Conservation (phyloP, 1,140 invertebrate genomes). For the Drosophila cardini region DNA sequence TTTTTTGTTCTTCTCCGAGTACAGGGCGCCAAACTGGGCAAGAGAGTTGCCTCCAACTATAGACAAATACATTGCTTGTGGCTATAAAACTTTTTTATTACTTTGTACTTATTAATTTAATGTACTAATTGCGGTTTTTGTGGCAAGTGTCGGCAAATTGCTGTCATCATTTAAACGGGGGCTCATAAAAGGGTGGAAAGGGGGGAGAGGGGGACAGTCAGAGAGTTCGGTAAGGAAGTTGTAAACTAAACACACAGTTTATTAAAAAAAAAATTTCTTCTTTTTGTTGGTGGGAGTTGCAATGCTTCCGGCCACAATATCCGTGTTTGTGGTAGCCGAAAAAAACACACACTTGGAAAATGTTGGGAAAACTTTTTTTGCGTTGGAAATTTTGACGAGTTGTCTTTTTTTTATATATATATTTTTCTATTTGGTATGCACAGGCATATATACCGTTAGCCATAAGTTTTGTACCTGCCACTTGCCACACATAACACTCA, state of each 20-base stretch:
- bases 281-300: constrained; percentile 13
- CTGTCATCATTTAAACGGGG: constrained; percentile 62
- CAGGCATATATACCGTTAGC: constrained; percentile 52
- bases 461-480: constrained; percentile 29
- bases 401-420: background rate
- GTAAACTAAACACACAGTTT: constrained; percentile 29
- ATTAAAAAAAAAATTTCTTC: background rate
- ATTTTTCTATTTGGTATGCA: constrained; percentile 40
- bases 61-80: constrained; percentile 26
- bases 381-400: constrained; percentile 47
- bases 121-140: constrained; percentile 74
- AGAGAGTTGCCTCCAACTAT: constrained; percentile 28
- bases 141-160: constrained; percentile 37
- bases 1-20: constrained; percentile 4
- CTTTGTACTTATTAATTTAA: constrained; percentile 75
- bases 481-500: background rate
- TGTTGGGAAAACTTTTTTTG: constrained; percentile 63
- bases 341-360: constrained; percentile 2
- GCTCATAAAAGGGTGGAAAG: background rate
- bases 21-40: constrained; percentile 43
- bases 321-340: constrained; percentile 23
- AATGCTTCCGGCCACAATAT: constrained; percentile 67
- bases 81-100: constrained; percentile 48
- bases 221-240: constrained; percentile 1
- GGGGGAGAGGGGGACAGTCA: constrained; percentile 61